Evolutionary conservation across 2,888 invertebrate species (phyloP).

Genomic region (Drosophila kanekoi): DNA sequence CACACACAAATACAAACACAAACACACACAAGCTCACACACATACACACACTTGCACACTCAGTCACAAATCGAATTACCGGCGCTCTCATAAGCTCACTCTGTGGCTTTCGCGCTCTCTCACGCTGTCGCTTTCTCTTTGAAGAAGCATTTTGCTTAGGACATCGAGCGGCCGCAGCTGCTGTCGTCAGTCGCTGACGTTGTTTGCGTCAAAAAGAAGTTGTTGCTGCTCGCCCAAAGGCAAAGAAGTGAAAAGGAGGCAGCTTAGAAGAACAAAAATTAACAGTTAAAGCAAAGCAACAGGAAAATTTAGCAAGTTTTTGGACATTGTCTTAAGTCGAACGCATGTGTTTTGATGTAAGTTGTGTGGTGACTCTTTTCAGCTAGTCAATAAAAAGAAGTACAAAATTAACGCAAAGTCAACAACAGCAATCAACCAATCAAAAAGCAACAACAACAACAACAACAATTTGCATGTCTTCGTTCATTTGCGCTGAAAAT

Average conservation of each 20-base stretch:
- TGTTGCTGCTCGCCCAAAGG: constrained; percentile 39
- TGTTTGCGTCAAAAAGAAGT: constrained; percentile 70
- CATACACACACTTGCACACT: constrained; percentile 25
- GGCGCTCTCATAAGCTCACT: constrained; percentile 67
- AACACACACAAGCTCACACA: constrained; percentile 31
- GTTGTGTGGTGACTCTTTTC: constrained; percentile 36
- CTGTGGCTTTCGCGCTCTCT: constrained; percentile 19
- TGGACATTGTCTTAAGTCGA: background rate
- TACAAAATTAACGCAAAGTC: constrained; percentile 13
- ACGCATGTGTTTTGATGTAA: background rate
- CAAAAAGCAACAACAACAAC: constrained; percentile 31
- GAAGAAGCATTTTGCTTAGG: constrained; percentile 20
- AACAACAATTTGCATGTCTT: constrained; percentile 78
- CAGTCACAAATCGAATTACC: constrained; percentile 56
- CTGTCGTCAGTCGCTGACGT: constrained; percentile 74
- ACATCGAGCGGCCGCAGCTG: constrained; percentile 59
- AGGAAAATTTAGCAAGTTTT: constrained; percentile 3
- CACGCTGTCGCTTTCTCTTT: constrained; percentile 8
- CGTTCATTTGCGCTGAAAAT: constrained; percentile 77
- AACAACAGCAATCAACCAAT: constrained; percentile 12
- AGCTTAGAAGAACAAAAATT: background rate
- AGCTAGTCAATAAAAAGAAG: constrained; percentile 23
- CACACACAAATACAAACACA: constrained; percentile 28
- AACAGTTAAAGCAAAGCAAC: constrained; percentile 1
- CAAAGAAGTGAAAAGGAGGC: constrained; percentile 3